Conservation (phyloP, 2,888 invertebrate species). For the Coremacera marginata region DNA sequence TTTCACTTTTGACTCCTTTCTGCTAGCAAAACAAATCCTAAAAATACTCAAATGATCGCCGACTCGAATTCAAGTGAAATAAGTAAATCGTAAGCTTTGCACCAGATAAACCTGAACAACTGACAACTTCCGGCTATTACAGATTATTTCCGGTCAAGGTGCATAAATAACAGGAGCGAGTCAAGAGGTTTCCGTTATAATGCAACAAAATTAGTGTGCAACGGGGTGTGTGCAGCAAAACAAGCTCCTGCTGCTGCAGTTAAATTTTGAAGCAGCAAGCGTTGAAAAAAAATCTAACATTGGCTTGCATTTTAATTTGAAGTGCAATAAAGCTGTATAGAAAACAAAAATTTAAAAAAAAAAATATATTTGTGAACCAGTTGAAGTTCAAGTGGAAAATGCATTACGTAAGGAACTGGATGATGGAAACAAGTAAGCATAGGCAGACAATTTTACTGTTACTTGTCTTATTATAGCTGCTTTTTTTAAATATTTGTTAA, state of each 20-base stretch:
- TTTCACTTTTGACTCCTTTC: constrained; percentile 11
- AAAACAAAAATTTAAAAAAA: constrained; percentile 24
- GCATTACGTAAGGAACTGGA: constrained; percentile 45
- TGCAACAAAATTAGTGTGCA: constrained; percentile 27
- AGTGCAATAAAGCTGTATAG: too few species aligned
- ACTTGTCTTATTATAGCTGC: neutral
- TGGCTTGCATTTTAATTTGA: too few species aligned
- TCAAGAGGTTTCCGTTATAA: constrained; percentile 54
- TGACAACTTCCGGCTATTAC: constrained; percentile 47
- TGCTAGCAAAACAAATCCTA: too few species aligned
- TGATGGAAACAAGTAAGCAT: constrained; percentile 16
- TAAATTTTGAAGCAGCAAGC: too few species aligned
- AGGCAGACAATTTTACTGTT: neutral
- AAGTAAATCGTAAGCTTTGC: too few species aligned
- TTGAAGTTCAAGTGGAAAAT: constrained; percentile 48
- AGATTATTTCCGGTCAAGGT: constrained; percentile 42
- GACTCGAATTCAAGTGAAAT: too few species aligned
- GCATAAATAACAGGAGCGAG: constrained; percentile 48
- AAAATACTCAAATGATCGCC: too few species aligned
- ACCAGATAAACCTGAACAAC: constrained; percentile 1
- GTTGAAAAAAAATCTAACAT: too few species aligned
- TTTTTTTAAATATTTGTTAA: neutral
- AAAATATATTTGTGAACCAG: constrained; percentile 18
- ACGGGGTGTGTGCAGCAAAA: neutral
- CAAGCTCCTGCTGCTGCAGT: too few species aligned